Evolutionary conservation across 37 sponge, comb jelly and placozoan species (phyloP).

Genomic region (Chondrosia reniformis): DNA sequence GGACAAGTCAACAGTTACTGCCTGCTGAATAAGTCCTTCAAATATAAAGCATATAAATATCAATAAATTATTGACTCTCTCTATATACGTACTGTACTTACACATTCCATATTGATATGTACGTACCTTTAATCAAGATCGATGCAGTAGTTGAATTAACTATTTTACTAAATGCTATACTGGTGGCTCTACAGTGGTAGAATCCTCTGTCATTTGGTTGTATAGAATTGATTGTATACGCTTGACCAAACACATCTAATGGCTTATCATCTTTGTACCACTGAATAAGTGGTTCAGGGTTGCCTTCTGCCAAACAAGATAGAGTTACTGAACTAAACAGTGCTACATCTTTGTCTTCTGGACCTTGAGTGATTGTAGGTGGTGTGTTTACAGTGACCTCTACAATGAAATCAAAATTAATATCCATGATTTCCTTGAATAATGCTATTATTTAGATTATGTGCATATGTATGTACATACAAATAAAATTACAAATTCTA

Average conservation of each 20-base stretch:
- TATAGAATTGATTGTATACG: background rate
- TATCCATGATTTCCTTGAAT: background rate
- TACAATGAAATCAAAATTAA: background rate
- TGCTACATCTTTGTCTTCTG: background rate
- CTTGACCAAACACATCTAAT: background rate
- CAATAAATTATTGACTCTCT: no score
- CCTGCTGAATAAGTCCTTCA: no score
- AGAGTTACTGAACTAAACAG: background rate
- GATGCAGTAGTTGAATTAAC: background rate
- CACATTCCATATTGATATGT: background rate
- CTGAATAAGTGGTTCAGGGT: conserved; percentile 8
- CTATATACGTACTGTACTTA: background rate
- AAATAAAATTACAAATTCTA: no score
- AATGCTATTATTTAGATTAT: background rate
- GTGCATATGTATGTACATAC: background rate
- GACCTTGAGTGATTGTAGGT: background rate
- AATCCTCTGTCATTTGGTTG: conserved; percentile 8
- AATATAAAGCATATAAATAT: background rate
- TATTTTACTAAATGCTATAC: background rate
- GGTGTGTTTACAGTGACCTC: background rate
- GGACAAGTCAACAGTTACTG: background rate
- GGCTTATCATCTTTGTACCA: conserved; percentile 9
- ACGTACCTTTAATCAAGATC: background rate
- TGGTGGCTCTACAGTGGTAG: conserved; percentile 15
- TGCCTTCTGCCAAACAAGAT: conserved; percentile 4